Base-by-base conservation (phyloP, 2,888 invertebrate genomes). In the Darwinula stevensoni region DNA sequence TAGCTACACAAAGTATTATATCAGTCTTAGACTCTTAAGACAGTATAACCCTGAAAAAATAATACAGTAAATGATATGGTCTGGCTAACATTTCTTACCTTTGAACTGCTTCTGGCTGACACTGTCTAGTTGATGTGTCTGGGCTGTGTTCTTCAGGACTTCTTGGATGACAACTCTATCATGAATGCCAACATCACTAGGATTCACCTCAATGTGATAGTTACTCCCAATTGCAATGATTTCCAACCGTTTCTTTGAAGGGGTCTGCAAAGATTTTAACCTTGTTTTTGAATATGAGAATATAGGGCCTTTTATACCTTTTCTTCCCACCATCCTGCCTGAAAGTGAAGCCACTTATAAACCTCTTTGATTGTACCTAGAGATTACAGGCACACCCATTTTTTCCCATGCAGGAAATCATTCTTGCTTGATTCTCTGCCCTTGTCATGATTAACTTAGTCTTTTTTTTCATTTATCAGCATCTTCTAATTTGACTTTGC, bases 151-250 rank as follows among this genome's bases (percentile, higher is more conserved):
- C 52, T 99, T 99, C 2, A 99, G 75, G 17, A 97, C 57, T 53
- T 97, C 91, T 64, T 94, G 91, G 9, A 99, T 71, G 16, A 99
- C 86, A 29, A 91, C 70, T 38, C 91, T 62, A 52, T 99, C 97
- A 46, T 91, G 70, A 39, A 88, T 76, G 3, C 94, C 94, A n/a
- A 76, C 91, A 58, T 97, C 94, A 35, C 91, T 91, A 1, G 80
- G 80, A 49, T 80, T 80, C 9, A 62, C 76, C 60, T 88, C 86
- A 36, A 88, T 75, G 46, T 88, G 88, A 48, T 71, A 74, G 46
- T 73, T 74, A 45, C 71, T 72, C 41, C 75, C 75, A 27, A 91
- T 68, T 2, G 86, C 84, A 56, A 72, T 73, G n/a, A 97, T 74
- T 52, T 91, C 86, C 26, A 94, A 53, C 54, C 88, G 91, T 45